phyloP scores from a whole-genome alignment of 2,797 vertebrate species.

The Anolis apletophallus region DNA sequence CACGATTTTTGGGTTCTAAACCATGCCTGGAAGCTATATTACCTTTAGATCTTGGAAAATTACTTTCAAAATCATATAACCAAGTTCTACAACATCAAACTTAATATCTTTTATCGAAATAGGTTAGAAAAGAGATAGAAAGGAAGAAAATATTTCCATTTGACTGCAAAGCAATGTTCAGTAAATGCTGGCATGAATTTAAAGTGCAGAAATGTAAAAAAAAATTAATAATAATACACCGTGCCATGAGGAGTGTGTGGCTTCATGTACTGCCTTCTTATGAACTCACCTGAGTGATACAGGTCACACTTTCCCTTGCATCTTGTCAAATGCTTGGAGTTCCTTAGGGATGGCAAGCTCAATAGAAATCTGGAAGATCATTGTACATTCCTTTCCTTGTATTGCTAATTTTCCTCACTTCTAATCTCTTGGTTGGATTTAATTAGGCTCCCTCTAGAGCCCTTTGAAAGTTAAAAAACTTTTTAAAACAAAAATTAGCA shows the following conservation, averaged over 20 bases:
- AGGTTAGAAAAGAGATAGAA: background rate
- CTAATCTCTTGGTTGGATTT: constrained; percentile 30
- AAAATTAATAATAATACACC: too few species aligned
- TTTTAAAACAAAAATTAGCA: background rate
- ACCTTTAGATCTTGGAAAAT: background rate
- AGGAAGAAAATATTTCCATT: background rate
- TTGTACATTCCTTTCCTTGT: constrained; percentile 28
- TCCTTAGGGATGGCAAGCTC: constrained; percentile 32
- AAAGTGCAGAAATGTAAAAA: background rate
- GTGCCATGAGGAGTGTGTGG: background rate
- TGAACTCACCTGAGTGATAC: constrained; percentile 16
- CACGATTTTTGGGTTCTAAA: too few species aligned
- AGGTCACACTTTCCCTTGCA: constrained; percentile 3
- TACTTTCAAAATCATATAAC: background rate
- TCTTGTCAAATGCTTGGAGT: constrained; percentile 21
- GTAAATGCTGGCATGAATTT: constrained; percentile 14
- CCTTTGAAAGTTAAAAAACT: constrained; percentile 24
- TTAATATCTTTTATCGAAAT: background rate
- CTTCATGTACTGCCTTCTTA: constrained; percentile 1
- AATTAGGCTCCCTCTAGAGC: constrained; percentile 36
- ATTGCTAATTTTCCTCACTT: constrained; percentile 23
- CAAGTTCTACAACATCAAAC: background rate
- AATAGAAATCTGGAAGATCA: constrained; percentile 35
- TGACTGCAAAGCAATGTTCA: background rate
- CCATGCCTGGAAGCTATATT: too few species aligned